Evolutionary conservation across 2,888 invertebrate genomes (phyloP), one percentile per base, ranked within the genome.

Genomic region (Agrotis ipsilon): DNA sequence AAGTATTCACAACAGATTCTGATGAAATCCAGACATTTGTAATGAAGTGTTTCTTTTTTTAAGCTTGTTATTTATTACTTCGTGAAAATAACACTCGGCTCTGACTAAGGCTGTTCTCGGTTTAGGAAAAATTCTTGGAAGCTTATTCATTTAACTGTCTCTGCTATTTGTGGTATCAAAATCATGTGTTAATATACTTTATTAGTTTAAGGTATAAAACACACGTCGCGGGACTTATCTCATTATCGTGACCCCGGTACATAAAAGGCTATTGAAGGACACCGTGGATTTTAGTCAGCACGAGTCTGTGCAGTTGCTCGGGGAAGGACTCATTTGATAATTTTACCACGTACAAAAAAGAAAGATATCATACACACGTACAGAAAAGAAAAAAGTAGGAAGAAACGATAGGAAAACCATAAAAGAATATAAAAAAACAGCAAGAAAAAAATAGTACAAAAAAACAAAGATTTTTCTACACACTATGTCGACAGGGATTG

Each of bases 31-130:
- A 75, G 81, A 68, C 32, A 46, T 76, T 62, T 51, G 54, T 80
- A 75, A 75, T 80, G 58, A 80, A 68, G 81, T 81, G 76, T 76
- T 76, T 80, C 76, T 76, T 80, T 75, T 27, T 63, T 46, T 62
- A 75, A 62, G 76, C 21, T 49, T 80, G 58, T 62, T 80, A 75
- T 80, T 75, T 75, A 80, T 80, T 75, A 43, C 54, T 80, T 21
- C 19, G 39, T 46, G 51, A 48, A 52, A 49, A 62, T 79, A 79
- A 45, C 63, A 63, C 24, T 24, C 19, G 48, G 48, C 11, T 58
- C 57, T 52, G 21, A 46, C 32, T 54, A 24, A 18, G 39, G n/a
- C 46, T 59, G 58, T 79, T 75, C 72, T 72, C 16, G 18, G 48
- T 70, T 78, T 55, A 49, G 78, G 52, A 73, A 72, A 52, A 49